A percentile compares a stretch with the other conserved stretches of the same genome.
phyloP scores from a whole-genome alignment of 2,888 invertebrate species.

The Apantesis nais region DNA sequence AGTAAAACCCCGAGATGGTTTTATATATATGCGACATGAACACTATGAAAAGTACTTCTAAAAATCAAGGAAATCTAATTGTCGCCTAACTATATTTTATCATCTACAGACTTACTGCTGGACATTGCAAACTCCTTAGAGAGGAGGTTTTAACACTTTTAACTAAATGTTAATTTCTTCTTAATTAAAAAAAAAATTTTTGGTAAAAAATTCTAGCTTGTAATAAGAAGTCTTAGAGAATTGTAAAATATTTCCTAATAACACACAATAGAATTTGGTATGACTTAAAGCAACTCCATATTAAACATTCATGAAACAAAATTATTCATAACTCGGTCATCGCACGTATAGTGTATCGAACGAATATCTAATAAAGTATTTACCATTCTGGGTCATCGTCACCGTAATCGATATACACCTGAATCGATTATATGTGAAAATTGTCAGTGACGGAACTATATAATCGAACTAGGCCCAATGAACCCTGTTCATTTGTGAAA shows the following conservation, averaged over 20 bases:
- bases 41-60: too few species aligned
- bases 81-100: too few species aligned
- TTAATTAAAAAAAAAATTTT: not conserved
- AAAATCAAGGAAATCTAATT: too few species aligned
- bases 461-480: slow-evolving; percentile 41
- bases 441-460: slow-evolving; percentile 40
- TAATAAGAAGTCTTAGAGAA: too few species aligned
- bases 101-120: too few species aligned
- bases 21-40: too few species aligned
- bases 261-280: not conserved
- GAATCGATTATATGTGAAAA: slow-evolving; percentile 30
- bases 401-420: slow-evolving; percentile 45
- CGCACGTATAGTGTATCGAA: slow-evolving; percentile 23
- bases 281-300: not conserved
- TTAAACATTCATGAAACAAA: not conserved
- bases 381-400: slow-evolving; percentile 29
- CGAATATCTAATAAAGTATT: slow-evolving; percentile 21
- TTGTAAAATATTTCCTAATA: not conserved
- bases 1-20: too few species aligned
- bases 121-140: too few species aligned
- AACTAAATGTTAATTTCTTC: not conserved
- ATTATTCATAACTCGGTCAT: slow-evolving; percentile 26
- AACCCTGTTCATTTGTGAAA: slow-evolving; percentile 55
- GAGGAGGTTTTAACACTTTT: too few species aligned
- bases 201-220: not conserved